Conservation (phyloP, 2,113 vertebrate species). For the Urocolius indicus region DNA sequence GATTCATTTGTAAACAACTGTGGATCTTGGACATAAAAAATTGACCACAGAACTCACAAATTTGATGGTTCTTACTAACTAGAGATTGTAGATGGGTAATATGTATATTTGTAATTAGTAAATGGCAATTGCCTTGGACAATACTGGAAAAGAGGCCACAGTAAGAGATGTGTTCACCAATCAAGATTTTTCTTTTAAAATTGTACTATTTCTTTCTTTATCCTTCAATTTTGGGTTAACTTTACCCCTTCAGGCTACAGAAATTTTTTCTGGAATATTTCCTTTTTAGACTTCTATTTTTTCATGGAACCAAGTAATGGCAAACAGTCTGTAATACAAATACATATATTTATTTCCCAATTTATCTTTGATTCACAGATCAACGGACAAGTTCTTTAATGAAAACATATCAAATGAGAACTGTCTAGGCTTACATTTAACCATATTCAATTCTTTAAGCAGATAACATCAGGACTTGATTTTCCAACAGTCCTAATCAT, state of each 20-base stretch:
- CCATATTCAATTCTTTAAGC: neutral
- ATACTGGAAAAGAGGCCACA: neutral
- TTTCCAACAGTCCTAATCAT: slow-evolving; percentile 28
- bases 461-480: slow-evolving; percentile 21
- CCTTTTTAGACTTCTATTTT: neutral
- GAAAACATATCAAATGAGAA: slow-evolving; percentile 2
- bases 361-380: neutral
- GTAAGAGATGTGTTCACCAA: neutral
- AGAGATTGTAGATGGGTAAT: neutral
- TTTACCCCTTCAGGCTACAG: neutral
- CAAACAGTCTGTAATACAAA: neutral
- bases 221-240: neutral
- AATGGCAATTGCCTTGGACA: neutral
- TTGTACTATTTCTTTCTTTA: neutral
- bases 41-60: neutral
- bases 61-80: neutral
- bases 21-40: neutral
- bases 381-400: neutral
- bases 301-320: neutral
- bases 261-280: neutral
- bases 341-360: neutral
- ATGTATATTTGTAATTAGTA: neutral
- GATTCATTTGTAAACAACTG: neutral
- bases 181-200: neutral
- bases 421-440: neutral